Evolutionary conservation across 2,888 invertebrate species (phyloP).

Genomic region (Eudasyphora cyanicolor): DNA sequence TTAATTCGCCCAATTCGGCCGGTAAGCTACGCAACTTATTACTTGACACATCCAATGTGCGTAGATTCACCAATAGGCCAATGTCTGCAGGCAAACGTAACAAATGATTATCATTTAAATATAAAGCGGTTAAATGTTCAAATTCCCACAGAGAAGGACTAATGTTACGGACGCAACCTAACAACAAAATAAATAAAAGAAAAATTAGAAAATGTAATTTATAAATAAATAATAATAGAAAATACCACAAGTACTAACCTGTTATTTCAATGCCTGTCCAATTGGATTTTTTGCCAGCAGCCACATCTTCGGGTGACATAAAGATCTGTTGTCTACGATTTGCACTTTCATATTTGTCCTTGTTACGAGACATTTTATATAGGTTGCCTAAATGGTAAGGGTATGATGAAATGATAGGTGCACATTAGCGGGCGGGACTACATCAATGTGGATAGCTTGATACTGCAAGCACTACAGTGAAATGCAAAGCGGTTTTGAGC

Average conservation of each 20-base stretch:
- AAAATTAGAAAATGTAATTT: slow-evolving; percentile 11
- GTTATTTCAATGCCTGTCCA: slow-evolving; percentile 96
- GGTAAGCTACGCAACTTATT: slow-evolving; percentile 97
- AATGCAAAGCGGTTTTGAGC: slow-evolving; percentile 23
- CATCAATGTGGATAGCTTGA: slow-evolving; percentile 14
- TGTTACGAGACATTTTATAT: slow-evolving; percentile 86
- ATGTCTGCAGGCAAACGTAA: slow-evolving; percentile 95
- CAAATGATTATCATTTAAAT: slow-evolving; percentile 97
- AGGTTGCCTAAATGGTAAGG: slow-evolving; percentile 74
- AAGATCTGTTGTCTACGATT: slow-evolving; percentile 92
- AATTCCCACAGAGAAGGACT: slow-evolving; percentile 95
- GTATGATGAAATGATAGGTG: background rate
- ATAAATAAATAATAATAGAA: background rate
- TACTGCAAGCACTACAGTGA: background rate
- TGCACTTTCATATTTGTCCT: slow-evolving; percentile 94
- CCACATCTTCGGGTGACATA: slow-evolving; percentile 95
- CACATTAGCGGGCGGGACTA: slow-evolving; percentile 8
- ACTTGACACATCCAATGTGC: slow-evolving; percentile 94
- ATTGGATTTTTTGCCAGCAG: slow-evolving; percentile 94
- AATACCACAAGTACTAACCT: slow-evolving; percentile 79
- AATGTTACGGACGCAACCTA: slow-evolving; percentile 96
- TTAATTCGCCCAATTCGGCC: slow-evolving; percentile 97
- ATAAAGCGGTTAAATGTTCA: slow-evolving; percentile 95
- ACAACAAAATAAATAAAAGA: slow-evolving; percentile 64
- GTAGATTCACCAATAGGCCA: slow-evolving; percentile 89